phyloP scores from a whole-genome alignment of 2,888 invertebrate species.

The Limenitis camilla region DNA sequence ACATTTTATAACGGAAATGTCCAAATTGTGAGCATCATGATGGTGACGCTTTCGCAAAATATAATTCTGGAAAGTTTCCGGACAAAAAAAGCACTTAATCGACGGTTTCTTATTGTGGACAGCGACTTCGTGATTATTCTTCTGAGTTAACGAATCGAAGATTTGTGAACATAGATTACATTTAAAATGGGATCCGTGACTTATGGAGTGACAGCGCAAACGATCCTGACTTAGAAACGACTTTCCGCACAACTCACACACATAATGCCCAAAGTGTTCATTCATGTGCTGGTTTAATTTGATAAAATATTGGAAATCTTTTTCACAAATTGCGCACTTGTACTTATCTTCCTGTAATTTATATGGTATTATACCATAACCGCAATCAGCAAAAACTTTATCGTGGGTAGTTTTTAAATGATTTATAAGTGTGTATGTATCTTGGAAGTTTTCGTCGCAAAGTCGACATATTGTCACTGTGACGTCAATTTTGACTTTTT shows the following conservation, averaged over 20 bases:
- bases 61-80: conserved; percentile 49
- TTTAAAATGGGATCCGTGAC: conserved; percentile 46
- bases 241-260: conserved; percentile 61
- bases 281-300: conserved; percentile 67
- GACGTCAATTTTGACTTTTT: conserved; percentile 62
- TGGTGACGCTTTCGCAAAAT: conserved; percentile 47
- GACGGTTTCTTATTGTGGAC: conserved; percentile 43
- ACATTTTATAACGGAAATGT: conserved; percentile 43
- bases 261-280: conserved; percentile 49
- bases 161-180: conserved; percentile 45
- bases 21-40: conserved; percentile 37
- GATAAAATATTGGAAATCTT: conserved; percentile 53
- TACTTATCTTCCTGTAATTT: conserved; percentile 37
- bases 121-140: conserved; percentile 42
- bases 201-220: conserved; percentile 45
- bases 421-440: conserved; percentile 36
- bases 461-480: conserved; percentile 37
- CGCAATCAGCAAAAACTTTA: conserved; percentile 37
- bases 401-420: conserved; percentile 45
- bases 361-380: conserved; percentile 55
- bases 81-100: conserved; percentile 50
- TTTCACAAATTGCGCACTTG: conserved; percentile 49
- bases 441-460: conserved; percentile 34
- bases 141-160: conserved; percentile 48
- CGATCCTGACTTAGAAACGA: conserved; percentile 54